These are phyloP conservation scores for Drosophila ustulata DNA, from an alignment of 2,888 invertebrate genomes.

Conservation along the genomic window DNA sequence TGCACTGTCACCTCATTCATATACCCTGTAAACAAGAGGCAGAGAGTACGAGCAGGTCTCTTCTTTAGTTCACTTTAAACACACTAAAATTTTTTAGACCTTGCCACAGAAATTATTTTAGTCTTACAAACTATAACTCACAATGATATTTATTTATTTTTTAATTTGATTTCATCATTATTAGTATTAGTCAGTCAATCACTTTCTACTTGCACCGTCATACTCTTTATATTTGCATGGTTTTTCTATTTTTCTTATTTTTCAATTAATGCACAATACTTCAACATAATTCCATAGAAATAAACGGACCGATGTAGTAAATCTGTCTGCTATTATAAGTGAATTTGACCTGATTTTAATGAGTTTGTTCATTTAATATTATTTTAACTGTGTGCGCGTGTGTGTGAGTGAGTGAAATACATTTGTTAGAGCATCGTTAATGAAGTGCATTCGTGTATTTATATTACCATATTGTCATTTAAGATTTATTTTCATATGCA, in stretches of 20 bases:
- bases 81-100: too few relatives aligned
- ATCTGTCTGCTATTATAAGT: not conserved
- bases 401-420: slow-evolving; percentile 10
- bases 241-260: not conserved
- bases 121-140: too few relatives aligned
- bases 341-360: slow-evolving; percentile 18
- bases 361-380: slow-evolving; percentile 8
- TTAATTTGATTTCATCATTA: too few relatives aligned
- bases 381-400: not conserved
- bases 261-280: not conserved
- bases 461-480: slow-evolving; percentile 38
- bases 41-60: not conserved
- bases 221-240: not conserved
- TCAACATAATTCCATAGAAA: not conserved
- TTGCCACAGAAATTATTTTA: too few relatives aligned
- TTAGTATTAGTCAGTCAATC: not conserved
- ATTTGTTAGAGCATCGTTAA: slow-evolving; percentile 31
- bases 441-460: slow-evolving; percentile 35
- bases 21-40: not conserved
- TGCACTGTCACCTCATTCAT: slow-evolving; percentile 25
- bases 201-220: not conserved
- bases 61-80: too few relatives aligned
- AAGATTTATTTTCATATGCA: slow-evolving; percentile 66
- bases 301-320: not conserved
- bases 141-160: too few relatives aligned